These are phyloP conservation scores for Leptinotarsa haldemani DNA, from an alignment of 2,888 invertebrate species.

Conservation along the genomic window DNA sequence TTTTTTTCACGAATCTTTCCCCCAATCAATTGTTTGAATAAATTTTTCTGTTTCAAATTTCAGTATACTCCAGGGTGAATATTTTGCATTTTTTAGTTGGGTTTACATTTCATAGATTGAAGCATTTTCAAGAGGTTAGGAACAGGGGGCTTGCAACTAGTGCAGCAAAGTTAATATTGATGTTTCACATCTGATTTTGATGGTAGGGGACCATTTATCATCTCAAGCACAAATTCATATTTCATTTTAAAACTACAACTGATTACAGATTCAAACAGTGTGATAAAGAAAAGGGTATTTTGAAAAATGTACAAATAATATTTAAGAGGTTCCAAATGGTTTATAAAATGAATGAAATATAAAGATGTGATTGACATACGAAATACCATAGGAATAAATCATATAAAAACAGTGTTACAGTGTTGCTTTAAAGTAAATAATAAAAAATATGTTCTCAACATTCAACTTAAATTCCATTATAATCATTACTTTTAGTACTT, in stretches of 20 bases:
- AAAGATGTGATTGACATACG: conserved; percentile 10
- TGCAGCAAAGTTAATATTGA: conserved; percentile 40
- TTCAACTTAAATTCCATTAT: conserved; percentile 15
- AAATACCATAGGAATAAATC: conserved; percentile 18
- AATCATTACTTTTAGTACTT: conserved; percentile 35
- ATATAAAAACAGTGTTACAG: conserved; percentile 26
- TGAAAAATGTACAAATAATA: no score
- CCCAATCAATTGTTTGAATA: no score
- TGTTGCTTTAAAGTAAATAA: conserved; percentile 24
- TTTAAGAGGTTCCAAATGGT: no score
- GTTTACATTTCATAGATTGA: not conserved
- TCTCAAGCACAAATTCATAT: conserved; percentile 20
- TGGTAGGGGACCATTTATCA: conserved; percentile 6
- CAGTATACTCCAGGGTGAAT: no score
- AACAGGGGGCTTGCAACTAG: conserved; percentile 43
- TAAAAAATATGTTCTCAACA: not conserved
- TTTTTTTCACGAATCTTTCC: no score
- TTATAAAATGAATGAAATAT: not conserved
- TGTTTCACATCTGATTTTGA: conserved; percentile 45
- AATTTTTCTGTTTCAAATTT: no score
- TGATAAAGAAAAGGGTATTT: no score
- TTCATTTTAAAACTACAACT: not conserved
- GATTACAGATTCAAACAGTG: no score
- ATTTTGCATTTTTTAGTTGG: no score
- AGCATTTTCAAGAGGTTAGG: conserved; percentile 8